Evolutionary conservation across 2,113 vertebrate genomes (phyloP).

Genomic region (Pterocles gutturalis): DNA sequence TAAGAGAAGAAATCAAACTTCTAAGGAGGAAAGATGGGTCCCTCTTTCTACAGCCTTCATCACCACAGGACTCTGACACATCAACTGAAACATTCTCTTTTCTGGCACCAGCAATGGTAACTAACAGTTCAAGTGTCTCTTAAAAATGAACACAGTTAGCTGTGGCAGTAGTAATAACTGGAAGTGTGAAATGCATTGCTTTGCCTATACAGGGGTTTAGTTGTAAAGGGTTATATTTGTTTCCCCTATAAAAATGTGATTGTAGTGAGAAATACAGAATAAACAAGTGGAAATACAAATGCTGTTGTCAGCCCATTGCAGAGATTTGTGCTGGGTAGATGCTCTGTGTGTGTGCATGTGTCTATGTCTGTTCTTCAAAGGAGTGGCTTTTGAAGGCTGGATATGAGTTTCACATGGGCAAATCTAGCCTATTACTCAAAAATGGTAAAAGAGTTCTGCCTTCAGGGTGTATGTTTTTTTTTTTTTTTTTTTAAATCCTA

Average conservation of each 20-base stretch:
- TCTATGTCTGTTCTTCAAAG: background rate
- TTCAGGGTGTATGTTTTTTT: background rate
- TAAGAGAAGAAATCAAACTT: constrained; percentile 79
- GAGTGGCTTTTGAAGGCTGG: background rate
- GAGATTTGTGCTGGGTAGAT: background rate
- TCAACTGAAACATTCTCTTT: background rate
- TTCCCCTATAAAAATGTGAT: background rate
- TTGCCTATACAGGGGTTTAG: background rate
- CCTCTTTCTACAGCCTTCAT: background rate
- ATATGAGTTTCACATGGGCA: background rate
- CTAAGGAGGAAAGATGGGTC: constrained; percentile 33
- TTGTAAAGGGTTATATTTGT: background rate
- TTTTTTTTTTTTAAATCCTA: background rate
- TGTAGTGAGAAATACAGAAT: background rate
- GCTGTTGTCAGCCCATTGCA: background rate
- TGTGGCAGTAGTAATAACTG: background rate
- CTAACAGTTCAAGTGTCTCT: background rate
- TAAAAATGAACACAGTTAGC: background rate
- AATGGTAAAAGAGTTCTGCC: background rate
- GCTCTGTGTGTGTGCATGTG: background rate
- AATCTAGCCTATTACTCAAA: background rate
- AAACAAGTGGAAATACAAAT: background rate
- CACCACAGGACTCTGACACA: background rate
- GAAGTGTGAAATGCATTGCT: background rate
- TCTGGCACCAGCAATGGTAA: background rate